Evolutionary conservation across 2,888 invertebrate genomes (phyloP).

Genomic region (Plebejus anna): DNA sequence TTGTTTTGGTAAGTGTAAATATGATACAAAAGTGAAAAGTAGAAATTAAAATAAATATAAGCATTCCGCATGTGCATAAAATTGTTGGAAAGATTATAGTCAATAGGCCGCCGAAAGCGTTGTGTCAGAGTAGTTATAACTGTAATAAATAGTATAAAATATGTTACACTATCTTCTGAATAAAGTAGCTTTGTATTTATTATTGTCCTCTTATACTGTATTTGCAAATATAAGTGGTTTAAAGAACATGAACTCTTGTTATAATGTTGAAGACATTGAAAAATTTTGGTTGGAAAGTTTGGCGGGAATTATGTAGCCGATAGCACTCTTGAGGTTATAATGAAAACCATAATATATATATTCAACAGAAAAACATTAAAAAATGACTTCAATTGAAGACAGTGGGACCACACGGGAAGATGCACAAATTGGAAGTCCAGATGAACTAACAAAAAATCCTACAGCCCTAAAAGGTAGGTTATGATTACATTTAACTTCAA

Average conservation of each 20-base stretch:
- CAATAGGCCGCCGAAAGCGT: conserved; percentile 42
- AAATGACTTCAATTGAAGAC: conserved; percentile 68
- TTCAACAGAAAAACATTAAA: conserved; percentile 21
- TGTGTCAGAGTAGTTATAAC: conserved; percentile 30
- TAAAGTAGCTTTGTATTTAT: not conserved
- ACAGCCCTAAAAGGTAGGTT: conserved; percentile 80
- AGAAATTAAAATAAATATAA: conserved; percentile 15
- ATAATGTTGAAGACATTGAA: not conserved
- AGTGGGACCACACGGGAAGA: conserved; percentile 59
- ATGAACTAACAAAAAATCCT: conserved; percentile 82
- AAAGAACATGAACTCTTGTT: not conserved
- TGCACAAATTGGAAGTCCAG: conserved; percentile 74
- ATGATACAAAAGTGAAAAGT: not conserved
- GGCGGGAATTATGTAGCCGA: conserved; percentile 50
- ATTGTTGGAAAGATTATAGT: conserved; percentile 38
- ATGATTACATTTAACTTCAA: conserved; percentile 15
- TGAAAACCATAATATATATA: conserved; percentile 19
- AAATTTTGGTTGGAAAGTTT: conserved; percentile 36
- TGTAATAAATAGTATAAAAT: not conserved
- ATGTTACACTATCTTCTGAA: not conserved
- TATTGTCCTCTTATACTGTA: not conserved
- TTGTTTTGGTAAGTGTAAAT: conserved; percentile 68
- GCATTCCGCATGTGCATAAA: not conserved
- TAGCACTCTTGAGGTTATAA: conserved; percentile 39
- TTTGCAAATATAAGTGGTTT: not conserved